phyloP scores from a whole-genome alignment of 2,797 vertebrate genomes.

The Periparus ater region DNA sequence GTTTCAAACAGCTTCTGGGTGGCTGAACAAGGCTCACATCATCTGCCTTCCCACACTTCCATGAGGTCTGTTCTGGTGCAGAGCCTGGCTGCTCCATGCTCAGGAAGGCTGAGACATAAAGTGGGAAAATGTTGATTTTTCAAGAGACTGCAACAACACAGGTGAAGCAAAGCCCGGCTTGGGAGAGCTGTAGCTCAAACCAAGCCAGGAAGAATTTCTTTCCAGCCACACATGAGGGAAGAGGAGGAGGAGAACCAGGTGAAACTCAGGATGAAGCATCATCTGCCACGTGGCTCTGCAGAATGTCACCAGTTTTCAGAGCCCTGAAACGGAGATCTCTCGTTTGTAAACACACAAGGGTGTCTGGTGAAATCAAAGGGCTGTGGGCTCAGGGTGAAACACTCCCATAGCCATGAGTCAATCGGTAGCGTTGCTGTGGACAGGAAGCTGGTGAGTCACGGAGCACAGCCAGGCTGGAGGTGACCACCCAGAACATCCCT shows the following conservation, averaged over 20 bases:
- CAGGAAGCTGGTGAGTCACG: not conserved
- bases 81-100: not conserved
- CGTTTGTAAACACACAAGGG: fast-evolving
- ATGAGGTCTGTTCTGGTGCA: not conserved
- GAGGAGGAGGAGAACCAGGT: not conserved
- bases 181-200: not conserved
- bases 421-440: not conserved
- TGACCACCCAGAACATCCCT: not conserved
- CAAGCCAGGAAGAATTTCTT: not conserved
- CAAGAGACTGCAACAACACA: not conserved
- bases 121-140: not conserved
- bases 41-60: not conserved
- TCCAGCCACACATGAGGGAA: not conserved
- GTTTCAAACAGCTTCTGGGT: not conserved
- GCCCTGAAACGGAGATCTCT: not conserved
- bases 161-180: not conserved
- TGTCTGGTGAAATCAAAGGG: not conserved
- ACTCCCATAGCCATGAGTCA: not conserved
- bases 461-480: not conserved
- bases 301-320: not conserved
- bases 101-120: not conserved
- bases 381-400: not conserved
- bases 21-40: not conserved
- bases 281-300: not conserved
- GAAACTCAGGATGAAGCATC: not conserved